Conservation (phyloP, 2,113 vertebrate species). For the Orcinus orca region DNA sequence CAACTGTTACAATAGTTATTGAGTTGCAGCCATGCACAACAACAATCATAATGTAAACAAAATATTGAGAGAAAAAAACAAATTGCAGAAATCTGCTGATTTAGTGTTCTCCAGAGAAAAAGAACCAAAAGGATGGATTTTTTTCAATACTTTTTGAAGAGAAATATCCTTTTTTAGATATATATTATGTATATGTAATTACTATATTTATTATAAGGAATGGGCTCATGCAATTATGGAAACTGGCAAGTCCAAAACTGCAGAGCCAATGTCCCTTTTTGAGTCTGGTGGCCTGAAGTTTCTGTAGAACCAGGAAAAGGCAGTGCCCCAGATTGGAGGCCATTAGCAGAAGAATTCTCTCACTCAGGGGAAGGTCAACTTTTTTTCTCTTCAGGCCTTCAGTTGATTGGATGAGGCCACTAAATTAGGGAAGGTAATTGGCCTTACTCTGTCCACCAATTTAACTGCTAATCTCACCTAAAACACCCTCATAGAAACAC, state of each 20-base stretch:
- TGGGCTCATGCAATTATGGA: neutral
- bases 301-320: neutral
- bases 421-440: neutral
- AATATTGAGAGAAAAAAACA: too few relatives aligned
- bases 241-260: neutral
- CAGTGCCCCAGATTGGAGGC: too few relatives aligned
- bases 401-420: neutral
- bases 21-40: neutral
- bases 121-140: too few relatives aligned
- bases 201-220: neutral
- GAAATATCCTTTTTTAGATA: neutral
- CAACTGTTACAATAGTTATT: neutral
- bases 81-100: too few relatives aligned
- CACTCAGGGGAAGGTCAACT: rapidly evolving
- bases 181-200: neutral
- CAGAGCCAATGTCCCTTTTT: neutral
- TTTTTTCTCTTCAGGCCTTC: neutral
- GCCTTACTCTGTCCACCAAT: neutral
- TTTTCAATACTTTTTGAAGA: neutral
- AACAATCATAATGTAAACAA: neutral
- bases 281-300: neutral
- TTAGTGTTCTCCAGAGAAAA: too few relatives aligned
- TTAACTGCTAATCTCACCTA: neutral
- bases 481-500: neutral
- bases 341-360: neutral